Base-by-base conservation (phyloP, 2,888 invertebrate species). In the Phyllotreta striolata region DNA sequence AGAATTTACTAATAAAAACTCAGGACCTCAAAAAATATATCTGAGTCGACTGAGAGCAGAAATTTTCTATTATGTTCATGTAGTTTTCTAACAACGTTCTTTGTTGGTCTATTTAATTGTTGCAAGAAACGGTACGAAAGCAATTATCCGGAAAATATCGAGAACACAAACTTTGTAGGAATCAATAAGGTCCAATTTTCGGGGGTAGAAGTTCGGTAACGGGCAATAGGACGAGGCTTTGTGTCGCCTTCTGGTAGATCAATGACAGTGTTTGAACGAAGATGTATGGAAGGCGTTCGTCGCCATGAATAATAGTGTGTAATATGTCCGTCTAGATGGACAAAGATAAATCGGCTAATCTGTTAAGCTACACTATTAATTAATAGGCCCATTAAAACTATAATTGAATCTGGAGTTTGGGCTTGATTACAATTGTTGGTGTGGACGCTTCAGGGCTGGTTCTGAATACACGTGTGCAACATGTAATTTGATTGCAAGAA, bases 371-470 rank as follows among this genome's bases (percentile, higher is more conserved):
- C 61, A 64, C 64, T 54, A 64, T 64, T 64, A 62, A 64, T 64
- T 64, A 64, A 64, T 64, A 57, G 64, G 55, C 56, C 61, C 64
- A 64, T 64, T 64, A 64, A 64, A 64, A 64, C 61, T 61, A 64
- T 64, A 64, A 64, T 64, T 64, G 64, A 64, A 64, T 64, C 61
- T 62, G 46, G 61, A 59, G 64, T 61, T 60, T 10, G 43, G 41
- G 57, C 61, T 62, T 64, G 64, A 64, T 64, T 64, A 64, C 61
- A 57, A 57, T 47, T 57, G 59, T 60, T 60, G 43, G 52, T 38
- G 12, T 52, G 14, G 38, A 6, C 8, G 6, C 6, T 38, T 12
- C 49, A 49, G 49, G 35, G 49, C 35, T 37, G 49, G 49, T 49
- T 12, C 49, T 47, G 6, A 47, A 14, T 24, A n/a, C 10, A 8